A percentile compares a stretch with the other conserved stretches of the same genome.
These are phyloP conservation scores for Pocillopora damicornis DNA, from an alignment of 64 coral and sea anemone genomes.

Conservation along the genomic window DNA sequence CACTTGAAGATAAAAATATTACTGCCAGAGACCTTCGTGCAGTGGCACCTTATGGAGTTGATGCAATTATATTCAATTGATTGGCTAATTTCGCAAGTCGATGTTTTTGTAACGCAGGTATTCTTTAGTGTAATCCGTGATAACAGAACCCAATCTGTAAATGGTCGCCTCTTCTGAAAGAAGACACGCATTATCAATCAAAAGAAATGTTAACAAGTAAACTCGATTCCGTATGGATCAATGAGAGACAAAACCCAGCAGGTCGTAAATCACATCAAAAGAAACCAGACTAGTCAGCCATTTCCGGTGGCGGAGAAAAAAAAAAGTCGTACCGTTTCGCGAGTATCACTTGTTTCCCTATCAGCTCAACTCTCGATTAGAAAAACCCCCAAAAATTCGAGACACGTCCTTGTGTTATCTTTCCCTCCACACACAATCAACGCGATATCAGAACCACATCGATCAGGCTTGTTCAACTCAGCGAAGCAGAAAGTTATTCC, in stretches of 20 bases:
- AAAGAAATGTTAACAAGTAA: conserved; percentile 9
- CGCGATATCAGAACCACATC: conserved; percentile 6
- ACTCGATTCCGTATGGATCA: conserved; percentile 4
- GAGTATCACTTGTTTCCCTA: not conserved
- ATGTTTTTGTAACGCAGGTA: not conserved
- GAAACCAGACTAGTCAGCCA: conserved; percentile 12
- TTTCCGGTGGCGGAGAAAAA: conserved; percentile 27
- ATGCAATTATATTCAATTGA: not conserved
- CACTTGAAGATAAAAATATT: conserved; percentile 13
- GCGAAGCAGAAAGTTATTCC: conserved; percentile 27
- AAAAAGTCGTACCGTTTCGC: not conserved
- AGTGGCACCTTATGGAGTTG: not conserved
- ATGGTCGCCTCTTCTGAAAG: not conserved
- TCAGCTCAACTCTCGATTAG: not conserved
- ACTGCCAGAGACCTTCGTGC: not conserved
- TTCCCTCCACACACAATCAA: not conserved
- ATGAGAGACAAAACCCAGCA: not conserved
- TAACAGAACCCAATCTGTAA: not conserved
- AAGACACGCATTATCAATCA: conserved; percentile 26
- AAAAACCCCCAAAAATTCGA: conserved; percentile 19
- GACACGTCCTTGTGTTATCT: conserved; percentile 23
- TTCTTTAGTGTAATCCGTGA: conserved; percentile 7
- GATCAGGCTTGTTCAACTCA: not conserved
- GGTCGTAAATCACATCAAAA: conserved; percentile 5
- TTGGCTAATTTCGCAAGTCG: not conserved